Conservation (phyloP, 2,888 invertebrate species). For the Chrysodeixis includens region DNA sequence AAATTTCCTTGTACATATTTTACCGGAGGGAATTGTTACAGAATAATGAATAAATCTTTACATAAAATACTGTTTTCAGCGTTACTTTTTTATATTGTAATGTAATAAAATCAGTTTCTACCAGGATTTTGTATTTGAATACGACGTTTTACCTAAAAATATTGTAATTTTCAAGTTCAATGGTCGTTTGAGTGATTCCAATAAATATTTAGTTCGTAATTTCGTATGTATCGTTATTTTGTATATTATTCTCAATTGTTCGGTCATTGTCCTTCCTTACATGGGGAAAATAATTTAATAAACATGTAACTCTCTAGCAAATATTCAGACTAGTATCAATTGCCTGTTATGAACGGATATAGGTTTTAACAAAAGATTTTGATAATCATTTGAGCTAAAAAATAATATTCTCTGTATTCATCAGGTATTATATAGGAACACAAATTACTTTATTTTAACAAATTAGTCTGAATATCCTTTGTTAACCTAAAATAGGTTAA, state of each 20-base stretch:
- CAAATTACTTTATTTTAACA: not conserved
- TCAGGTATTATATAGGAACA: too few relatives aligned
- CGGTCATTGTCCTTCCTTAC: constrained; percentile 25
- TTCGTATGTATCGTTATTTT: constrained; percentile 30
- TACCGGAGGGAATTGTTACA: constrained; percentile 4
- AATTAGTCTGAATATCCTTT: not conserved
- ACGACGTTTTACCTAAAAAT: constrained; percentile 35
- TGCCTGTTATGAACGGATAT: not conserved
- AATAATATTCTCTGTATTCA: not conserved
- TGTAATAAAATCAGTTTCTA: constrained; percentile 31
- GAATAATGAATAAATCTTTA: constrained; percentile 16
- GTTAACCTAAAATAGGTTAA: not conserved
- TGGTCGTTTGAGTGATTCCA: constrained; percentile 43
- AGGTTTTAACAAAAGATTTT: not conserved
- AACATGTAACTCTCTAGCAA: not conserved
- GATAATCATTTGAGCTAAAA: not conserved
- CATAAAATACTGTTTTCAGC: constrained; percentile 27
- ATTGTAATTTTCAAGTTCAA: constrained; percentile 52
- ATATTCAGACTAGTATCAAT: not conserved
- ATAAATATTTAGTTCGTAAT: constrained; percentile 45
- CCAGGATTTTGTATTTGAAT: constrained; percentile 40
- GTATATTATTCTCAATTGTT: constrained; percentile 12
- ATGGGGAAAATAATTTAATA: not conserved
- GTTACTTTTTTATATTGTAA: constrained; percentile 22
- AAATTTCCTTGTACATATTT: not conserved